Evolutionary conservation across 92 coral and sea anemone genomes (phyloP), one percentile per base, ranked within the genome.

Genomic region (Heteractis magnifica): DNA sequence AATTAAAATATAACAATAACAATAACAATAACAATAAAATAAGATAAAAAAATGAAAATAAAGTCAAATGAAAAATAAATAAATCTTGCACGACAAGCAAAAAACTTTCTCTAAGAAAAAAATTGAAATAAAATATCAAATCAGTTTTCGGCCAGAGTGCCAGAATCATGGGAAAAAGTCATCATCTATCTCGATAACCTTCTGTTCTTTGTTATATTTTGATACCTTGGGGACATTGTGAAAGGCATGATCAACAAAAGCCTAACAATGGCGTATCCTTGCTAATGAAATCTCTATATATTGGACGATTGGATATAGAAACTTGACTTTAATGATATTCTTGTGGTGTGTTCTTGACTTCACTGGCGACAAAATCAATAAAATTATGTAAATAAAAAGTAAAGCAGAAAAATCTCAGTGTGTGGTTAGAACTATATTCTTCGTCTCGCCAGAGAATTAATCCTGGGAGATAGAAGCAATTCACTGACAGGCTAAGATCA

Each of bases 401-500:
- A 14, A 10, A 68, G 15, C 12, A 68, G 49, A 18, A 19, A 65
- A 65, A 18, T 16, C 34, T 23, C 7, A 10, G 23, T n/a, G 21
- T 62, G 70, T 5, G 26, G 44, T 34, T 34, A 34, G 44, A 34
- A 34, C 44, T 34, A 34, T 34, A 34, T 34, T 34, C 44, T 34
- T 34, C 44, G 44, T 34, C 44, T 34, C 3, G 44, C 44, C 44
- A 34, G 44, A 1, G 44, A 34, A 34, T 34, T 34, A 1, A 1
- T 34, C 44, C 44, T 34, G 44, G 44, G 44, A 34, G 44, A 34
- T 34, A 34, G 44, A 34, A 75, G 58, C 49, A 19, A 51, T 13
- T 44, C 10, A 52, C 4, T 26, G 65, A 51, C 82, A 71, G 82
- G 49, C 26, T 56, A 78, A 78, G 53, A 78, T 78, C 82, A 78